Conservation (phyloP, 2,113 vertebrate species). For the Cynoglossus semilaevis region DNA sequence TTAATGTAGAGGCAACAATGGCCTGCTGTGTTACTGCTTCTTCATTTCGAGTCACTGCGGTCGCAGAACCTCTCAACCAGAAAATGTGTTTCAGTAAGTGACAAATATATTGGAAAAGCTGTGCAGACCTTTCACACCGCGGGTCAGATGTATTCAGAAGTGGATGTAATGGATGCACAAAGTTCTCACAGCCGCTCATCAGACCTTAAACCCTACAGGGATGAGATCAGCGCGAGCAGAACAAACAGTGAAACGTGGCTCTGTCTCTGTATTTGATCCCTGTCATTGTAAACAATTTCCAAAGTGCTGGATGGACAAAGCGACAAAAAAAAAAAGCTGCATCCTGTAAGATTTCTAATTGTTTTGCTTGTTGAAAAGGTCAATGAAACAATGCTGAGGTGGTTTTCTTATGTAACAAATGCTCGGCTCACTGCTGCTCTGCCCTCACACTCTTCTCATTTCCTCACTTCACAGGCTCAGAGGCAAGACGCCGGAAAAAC, state of each 20-base stretch:
- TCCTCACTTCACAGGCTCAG: neutral
- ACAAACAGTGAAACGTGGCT: neutral
- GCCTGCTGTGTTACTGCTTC: neutral
- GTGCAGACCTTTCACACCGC: constrained; percentile 6
- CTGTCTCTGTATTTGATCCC: neutral
- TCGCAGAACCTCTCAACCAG: constrained; percentile 18
- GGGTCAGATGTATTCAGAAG: constrained; percentile 21
- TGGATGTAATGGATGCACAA: constrained; percentile 34
- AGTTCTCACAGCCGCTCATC: constrained; percentile 51
- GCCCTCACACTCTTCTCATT: neutral
- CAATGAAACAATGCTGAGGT: constrained; percentile 1
- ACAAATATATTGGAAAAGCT: constrained; percentile 30
- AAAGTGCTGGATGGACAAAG: neutral
- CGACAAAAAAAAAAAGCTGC: neutral
- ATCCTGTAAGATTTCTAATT: neutral
- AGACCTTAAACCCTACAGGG: constrained; percentile 31
- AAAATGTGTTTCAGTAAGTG: constrained; percentile 25
- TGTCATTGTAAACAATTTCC: neutral
- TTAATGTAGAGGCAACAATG: too few relatives aligned
- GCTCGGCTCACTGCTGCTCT: neutral
- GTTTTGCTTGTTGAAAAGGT: constrained; percentile 18
- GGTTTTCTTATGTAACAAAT: constrained; percentile 1
- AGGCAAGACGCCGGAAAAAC: neutral
- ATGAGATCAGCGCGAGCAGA: constrained; percentile 4
- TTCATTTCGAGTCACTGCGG: neutral